A percentile compares a stretch with the other conserved stretches of the same genome.
Evolutionary conservation across 2,888 invertebrate genomes (phyloP).

Genomic region (Eutolmus rufibarbis): DNA sequence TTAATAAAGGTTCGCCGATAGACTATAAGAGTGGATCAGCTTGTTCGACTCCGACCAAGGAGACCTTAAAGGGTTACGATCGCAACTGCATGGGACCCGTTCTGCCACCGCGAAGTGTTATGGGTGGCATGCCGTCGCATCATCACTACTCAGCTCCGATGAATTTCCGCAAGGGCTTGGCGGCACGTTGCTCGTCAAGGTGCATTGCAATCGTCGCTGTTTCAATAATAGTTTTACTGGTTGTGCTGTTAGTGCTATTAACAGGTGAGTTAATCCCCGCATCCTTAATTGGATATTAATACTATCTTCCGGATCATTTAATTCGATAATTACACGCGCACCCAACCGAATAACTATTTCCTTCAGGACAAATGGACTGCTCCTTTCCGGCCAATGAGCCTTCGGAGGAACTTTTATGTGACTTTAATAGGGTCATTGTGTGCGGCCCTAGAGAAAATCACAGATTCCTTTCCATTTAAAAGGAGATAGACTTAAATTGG

Average conservation of each 20-base stretch:
- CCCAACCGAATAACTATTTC: neutral
- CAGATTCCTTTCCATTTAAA: neutral
- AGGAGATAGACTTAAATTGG: neutral
- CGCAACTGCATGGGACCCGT: conserved; percentile 76
- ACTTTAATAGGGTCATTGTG: neutral
- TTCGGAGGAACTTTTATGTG: neutral
- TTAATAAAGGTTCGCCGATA: conserved; percentile 86
- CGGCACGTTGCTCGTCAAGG: conserved; percentile 89
- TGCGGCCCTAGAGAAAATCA: neutral
- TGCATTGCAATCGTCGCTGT: conserved; percentile 89
- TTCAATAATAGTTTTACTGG: conserved; percentile 81
- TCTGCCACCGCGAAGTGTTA: conserved; percentile 72
- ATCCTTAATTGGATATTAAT: neutral
- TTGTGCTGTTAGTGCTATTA: conserved; percentile 85
- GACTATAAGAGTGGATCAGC: conserved; percentile 87
- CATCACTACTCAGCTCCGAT: conserved; percentile 82
- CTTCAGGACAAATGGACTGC: neutral
- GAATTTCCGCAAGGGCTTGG: conserved; percentile 86
- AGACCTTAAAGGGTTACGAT: conserved; percentile 68
- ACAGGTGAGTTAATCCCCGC: conserved; percentile 69
- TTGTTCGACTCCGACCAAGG: conserved; percentile 86
- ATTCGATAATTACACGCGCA: neutral
- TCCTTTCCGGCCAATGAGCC: neutral
- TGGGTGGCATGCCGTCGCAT: conserved; percentile 69
- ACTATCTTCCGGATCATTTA: neutral